phyloP scores from a whole-genome alignment of 2,113 vertebrate genomes.

The Leucoraja erinaceus region DNA sequence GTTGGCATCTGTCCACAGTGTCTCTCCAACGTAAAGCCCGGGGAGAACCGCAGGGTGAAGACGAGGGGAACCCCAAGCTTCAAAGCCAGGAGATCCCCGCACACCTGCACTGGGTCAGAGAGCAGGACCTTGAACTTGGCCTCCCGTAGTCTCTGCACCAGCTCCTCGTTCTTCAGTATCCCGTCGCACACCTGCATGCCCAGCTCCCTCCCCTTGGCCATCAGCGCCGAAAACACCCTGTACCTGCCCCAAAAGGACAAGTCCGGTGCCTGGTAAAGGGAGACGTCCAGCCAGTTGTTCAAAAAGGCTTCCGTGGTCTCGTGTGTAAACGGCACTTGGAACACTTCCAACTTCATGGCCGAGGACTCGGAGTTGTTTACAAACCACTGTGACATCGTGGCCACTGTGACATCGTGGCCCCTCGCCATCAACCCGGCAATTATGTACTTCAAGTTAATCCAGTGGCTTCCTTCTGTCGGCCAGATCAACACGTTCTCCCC shows the following conservation, averaged over 20 bases:
- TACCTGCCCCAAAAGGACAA: conserved; percentile 58
- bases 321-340: conserved; percentile 49
- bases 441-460: conserved; percentile 64
- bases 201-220: conserved; percentile 44
- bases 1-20: conserved; percentile 52
- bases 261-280: conserved; percentile 55
- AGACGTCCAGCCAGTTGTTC: conserved; percentile 49
- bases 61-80: conserved; percentile 54
- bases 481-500: conserved; percentile 64
- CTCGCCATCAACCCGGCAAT: conserved; percentile 54
- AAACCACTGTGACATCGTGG: no score
- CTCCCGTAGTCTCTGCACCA: conserved; percentile 54
- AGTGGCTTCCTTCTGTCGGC: conserved; percentile 68
- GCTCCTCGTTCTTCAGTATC: conserved; percentile 47
- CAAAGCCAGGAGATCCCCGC: conserved; percentile 56
- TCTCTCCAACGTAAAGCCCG: conserved; percentile 50
- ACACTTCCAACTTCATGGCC: conserved; percentile 47
- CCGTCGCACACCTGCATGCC: conserved; percentile 52
- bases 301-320: conserved; percentile 43
- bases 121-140: conserved; percentile 55
- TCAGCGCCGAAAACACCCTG: conserved; percentile 53
- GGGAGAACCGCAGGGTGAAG: conserved; percentile 50
- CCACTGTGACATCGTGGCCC: conserved; percentile 58
- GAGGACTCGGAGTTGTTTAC: conserved; percentile 42
- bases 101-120: conserved; percentile 47